These are phyloP conservation scores for Abscondita cerata DNA, from an alignment of 2,888 invertebrate genomes.

Conservation along the genomic window DNA sequence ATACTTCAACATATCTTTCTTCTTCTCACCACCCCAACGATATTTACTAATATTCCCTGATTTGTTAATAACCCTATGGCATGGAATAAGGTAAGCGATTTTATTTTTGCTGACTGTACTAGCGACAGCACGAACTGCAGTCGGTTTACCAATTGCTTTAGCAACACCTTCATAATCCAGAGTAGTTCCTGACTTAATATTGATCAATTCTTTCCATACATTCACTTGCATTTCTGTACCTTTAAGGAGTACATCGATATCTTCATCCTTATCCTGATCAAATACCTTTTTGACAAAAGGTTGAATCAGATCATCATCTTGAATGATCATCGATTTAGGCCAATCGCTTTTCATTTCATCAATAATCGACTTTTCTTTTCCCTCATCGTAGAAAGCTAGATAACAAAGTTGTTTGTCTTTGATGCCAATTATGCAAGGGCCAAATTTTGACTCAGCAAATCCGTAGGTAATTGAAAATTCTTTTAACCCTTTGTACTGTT, in stretches of 20 bases:
- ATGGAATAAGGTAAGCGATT: conserved; percentile 53
- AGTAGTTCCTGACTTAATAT: conserved; percentile 49
- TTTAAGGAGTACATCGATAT: conserved; percentile 45
- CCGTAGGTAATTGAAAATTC: conserved; percentile 44
- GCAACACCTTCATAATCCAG: conserved; percentile 52
- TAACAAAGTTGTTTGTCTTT: conserved; percentile 45
- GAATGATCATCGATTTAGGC: conserved; percentile 45
- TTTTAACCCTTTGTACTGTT: conserved; percentile 37
- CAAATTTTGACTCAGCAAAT: conserved; percentile 43
- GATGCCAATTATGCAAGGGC: conserved; percentile 46
- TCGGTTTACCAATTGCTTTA: conserved; percentile 49
- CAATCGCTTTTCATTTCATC: conserved; percentile 44
- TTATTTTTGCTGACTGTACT: conserved; percentile 54
- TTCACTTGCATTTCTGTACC: conserved; percentile 52
- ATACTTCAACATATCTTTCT: conserved; percentile 47
- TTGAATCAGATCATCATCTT: conserved; percentile 40
- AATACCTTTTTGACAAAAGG: conserved; percentile 38
- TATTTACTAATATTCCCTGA: conserved; percentile 50
- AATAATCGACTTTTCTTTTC: conserved; percentile 40
- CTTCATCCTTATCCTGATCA: conserved; percentile 20
- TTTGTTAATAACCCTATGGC: conserved; percentile 54
- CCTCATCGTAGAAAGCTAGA: conserved; percentile 43
- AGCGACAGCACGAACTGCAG: conserved; percentile 54
- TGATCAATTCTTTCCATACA: conserved; percentile 52
- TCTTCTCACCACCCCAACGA: conserved; percentile 49